Base-by-base conservation (phyloP, 2,113 vertebrate species). In the Nycticorax nycticorax region DNA sequence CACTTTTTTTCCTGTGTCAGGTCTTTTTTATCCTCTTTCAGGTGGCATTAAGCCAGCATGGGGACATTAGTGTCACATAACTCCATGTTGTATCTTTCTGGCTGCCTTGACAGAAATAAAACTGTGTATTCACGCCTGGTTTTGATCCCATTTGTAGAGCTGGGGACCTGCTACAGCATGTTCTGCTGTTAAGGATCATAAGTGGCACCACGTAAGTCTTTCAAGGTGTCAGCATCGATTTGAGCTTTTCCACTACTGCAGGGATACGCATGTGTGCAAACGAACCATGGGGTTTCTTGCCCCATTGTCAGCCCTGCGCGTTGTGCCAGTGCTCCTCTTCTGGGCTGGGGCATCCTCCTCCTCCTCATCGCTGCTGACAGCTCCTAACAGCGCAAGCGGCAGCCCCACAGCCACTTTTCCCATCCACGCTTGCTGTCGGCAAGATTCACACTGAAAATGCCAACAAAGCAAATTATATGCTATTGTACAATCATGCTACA, bases 391-490 rank as follows among this genome's bases (percentile, higher is more conserved):
- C 0, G 0, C 27, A 41, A 93, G 62, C 3, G 0, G 48, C 4
- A 1, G 69, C 77, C 67, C 41, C 3, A 1, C n/a, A 76, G 50
- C 71, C 81, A 50, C 62, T 95, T 91, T 86, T 92, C 85, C 30
- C 18, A 68, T 89, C 76, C 39, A 11, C 3, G 0, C 45, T 82
- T 81, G 68, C 92, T 92, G 68, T 78, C 7, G 0, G 76, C 76
- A 84, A 87, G 83, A 86, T 81, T 92, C 85, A 47, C 1, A 4
- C 88, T 92, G 79, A 91, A 96, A 95, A 95, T 85, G 83, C 83
- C 91, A 78, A 84, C 95, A 94, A 94, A 95, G 94, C 35, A 95
- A 96, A 97, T 97, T 82, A 88, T 73, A 73, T 95, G 74, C 89
- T 89, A 73, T 92, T 76, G 87, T 93, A 84, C 62, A 39, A 66